Conservation (phyloP, 1,140 invertebrate species). For the Maniola jurtina region DNA sequence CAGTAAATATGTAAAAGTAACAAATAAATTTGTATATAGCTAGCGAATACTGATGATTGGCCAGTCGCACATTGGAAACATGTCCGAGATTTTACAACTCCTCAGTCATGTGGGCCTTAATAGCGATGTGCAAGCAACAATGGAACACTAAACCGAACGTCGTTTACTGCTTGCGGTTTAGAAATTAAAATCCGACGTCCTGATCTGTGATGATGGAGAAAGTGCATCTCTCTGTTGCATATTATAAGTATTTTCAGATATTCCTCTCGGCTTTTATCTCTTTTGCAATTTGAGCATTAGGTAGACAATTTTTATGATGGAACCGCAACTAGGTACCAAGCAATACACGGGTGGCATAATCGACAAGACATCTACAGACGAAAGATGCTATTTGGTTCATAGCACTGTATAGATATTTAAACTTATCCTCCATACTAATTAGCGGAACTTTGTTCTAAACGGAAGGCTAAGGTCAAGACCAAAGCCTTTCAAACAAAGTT, state of each 20-base stretch:
- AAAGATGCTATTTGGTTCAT: too few relatives aligned
- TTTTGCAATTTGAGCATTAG: not conserved
- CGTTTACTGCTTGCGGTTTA: slow-evolving; percentile 70
- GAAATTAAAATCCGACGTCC: slow-evolving; percentile 71
- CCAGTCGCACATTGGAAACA: slow-evolving; percentile 36
- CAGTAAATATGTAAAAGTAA: not conserved
- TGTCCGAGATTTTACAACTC: slow-evolving; percentile 54
- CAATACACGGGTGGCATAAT: too few relatives aligned
- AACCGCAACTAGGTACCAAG: too few relatives aligned
- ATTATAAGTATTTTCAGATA: not conserved
- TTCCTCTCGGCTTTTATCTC: not conserved
- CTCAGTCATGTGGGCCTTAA: slow-evolving; percentile 53
- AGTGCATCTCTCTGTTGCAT: slow-evolving; percentile 16
- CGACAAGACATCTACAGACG: too few relatives aligned
- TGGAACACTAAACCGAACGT: slow-evolving; percentile 68
- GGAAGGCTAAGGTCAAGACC: too few relatives aligned
- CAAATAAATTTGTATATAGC: slow-evolving; percentile 5
- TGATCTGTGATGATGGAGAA: slow-evolving; percentile 48
- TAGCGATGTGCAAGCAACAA: slow-evolving; percentile 56
- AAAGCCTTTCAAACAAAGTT: too few relatives aligned
- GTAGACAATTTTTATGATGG: not conserved
- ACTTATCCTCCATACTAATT: too few relatives aligned
- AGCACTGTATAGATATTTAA: too few relatives aligned
- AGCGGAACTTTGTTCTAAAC: too few relatives aligned
- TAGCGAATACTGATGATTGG: not conserved